These are phyloP conservation scores for Nomada fucata DNA, from an alignment of 2,888 invertebrate genomes.

Conservation along the genomic window DNA sequence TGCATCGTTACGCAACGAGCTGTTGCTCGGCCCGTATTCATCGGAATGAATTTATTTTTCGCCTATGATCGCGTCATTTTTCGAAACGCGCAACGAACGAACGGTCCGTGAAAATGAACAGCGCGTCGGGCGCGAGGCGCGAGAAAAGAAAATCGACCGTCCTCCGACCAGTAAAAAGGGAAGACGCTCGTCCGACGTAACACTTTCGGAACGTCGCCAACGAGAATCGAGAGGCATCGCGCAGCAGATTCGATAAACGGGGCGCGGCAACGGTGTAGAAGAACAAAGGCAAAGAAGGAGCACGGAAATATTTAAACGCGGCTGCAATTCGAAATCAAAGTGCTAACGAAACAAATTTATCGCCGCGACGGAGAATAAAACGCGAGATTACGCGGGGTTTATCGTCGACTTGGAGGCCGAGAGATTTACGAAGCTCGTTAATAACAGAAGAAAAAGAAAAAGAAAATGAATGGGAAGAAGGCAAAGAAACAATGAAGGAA, in stretches of 20 bases:
- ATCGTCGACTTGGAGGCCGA: constrained; percentile 35
- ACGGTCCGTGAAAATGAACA: background rate
- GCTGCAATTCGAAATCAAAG: constrained; percentile 46
- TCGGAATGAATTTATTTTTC: constrained; percentile 25
- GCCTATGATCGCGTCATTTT: constrained; percentile 34
- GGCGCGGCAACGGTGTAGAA: too few species aligned
- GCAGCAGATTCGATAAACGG: too few species aligned
- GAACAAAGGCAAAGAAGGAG: too few species aligned
- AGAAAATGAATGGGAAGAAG: background rate
- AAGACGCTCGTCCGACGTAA: too few species aligned
- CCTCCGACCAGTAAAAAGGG: too few species aligned
- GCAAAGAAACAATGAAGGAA: too few species aligned
- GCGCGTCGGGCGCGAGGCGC: background rate
- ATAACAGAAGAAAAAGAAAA: background rate
- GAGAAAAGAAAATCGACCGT: background rate
- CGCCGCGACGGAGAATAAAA: constrained; percentile 38
- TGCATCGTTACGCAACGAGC: constrained; percentile 40
- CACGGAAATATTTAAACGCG: constrained; percentile 24
- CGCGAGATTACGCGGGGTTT: constrained; percentile 50
- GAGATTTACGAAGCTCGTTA: constrained; percentile 50
- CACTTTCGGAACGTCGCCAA: too few species aligned
- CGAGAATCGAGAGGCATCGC: too few species aligned
- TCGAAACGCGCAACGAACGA: background rate
- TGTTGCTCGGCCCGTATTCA: background rate
- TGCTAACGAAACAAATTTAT: constrained; percentile 45